phyloP scores from a whole-genome alignment of 1,140 invertebrate species.

The Eriosoma lanigerum region DNA sequence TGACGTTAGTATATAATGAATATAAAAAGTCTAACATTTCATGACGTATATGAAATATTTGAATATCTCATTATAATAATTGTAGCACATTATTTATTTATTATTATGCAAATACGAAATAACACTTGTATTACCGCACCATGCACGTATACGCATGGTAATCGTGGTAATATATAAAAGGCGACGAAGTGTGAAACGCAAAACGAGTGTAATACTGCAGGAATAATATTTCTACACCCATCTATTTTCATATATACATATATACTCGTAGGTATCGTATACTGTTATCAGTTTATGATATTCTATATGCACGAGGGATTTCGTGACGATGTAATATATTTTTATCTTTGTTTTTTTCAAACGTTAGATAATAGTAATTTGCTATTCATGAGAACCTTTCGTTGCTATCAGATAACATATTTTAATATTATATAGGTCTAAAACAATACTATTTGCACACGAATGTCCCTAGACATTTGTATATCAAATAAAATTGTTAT shows the following conservation, averaged over 20 bases:
- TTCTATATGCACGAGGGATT: too few relatives aligned
- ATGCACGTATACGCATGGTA: not conserved
- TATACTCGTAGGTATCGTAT: too few relatives aligned
- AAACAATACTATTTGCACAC: too few relatives aligned
- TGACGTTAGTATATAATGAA: too few relatives aligned
- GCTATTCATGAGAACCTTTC: not conserved
- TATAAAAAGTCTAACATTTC: too few relatives aligned
- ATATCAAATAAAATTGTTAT: too few relatives aligned
- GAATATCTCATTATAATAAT: too few relatives aligned
- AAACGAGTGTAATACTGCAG: not conserved
- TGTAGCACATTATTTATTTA: not conserved
- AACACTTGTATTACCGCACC: not conserved
- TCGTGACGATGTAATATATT: not conserved
- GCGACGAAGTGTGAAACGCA: not conserved
- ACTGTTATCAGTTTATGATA: too few relatives aligned
- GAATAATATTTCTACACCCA: not conserved
- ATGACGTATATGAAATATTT: not conserved
- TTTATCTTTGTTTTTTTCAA: not conserved
- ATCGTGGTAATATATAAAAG: not conserved
- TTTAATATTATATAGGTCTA: too few relatives aligned
- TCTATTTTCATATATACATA: not conserved
- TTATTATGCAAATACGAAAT: slow-evolving; percentile 11
- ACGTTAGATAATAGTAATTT: not conserved
- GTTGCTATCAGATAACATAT: too few relatives aligned
- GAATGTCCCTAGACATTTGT: too few relatives aligned